These are phyloP conservation scores for Noctua janthina DNA, from an alignment of 2,888 invertebrate species.

Conservation along the genomic window DNA sequence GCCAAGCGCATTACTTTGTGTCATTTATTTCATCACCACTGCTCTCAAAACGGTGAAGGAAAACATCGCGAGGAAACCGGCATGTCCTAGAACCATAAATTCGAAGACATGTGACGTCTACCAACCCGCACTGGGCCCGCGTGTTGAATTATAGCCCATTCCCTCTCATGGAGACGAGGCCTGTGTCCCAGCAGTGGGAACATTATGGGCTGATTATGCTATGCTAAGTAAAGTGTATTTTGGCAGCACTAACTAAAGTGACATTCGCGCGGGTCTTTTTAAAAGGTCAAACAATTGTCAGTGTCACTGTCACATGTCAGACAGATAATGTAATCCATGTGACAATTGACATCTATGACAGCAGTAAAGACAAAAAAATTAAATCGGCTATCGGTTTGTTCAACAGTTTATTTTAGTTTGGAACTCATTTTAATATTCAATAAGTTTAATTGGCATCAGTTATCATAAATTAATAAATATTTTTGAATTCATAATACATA, in stretches of 20 bases:
- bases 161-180: too few relatives aligned
- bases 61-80: too few relatives aligned
- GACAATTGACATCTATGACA: neutral
- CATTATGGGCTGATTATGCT: too few relatives aligned
- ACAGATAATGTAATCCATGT: neutral
- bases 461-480: neutral
- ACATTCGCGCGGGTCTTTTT: too few relatives aligned
- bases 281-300: neutral
- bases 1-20: too few relatives aligned
- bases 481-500: neutral
- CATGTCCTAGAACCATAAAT: too few relatives aligned
- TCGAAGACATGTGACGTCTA: too few relatives aligned
- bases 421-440: neutral
- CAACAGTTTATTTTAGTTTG: neutral
- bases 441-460: neutral
- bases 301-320: neutral
- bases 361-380: neutral
- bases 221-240: neutral
- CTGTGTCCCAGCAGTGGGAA: too few relatives aligned
- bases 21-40: too few relatives aligned
- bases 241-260: neutral
- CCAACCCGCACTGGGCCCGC: too few relatives aligned
- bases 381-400: neutral
- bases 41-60: too few relatives aligned
- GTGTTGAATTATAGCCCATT: too few relatives aligned